A percentile compares a stretch with the other conserved stretches of the same genome.
Evolutionary conservation across 2,888 invertebrate species (phyloP).

Genomic region (Apantesis nais): DNA sequence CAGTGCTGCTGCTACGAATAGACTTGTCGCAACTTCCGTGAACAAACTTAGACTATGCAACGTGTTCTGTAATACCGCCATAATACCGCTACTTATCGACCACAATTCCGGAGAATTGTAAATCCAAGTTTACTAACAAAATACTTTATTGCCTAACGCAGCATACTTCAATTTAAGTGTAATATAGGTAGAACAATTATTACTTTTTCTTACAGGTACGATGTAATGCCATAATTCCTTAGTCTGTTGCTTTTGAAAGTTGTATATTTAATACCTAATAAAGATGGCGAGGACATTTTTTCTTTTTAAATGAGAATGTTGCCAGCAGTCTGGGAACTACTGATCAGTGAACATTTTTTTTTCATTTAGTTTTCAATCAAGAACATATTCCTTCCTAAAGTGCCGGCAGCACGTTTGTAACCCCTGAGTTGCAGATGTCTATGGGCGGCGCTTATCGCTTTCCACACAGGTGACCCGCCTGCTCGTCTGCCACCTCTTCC

Average conservation of each 20-base stretch:
- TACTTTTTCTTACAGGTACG: neutral
- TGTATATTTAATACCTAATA: neutral
- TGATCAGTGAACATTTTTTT: neutral
- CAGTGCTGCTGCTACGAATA: constrained; percentile 2
- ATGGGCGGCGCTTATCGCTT: too few relatives aligned
- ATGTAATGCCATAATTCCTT: neutral
- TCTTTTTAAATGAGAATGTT: neutral
- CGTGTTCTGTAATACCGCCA: constrained; percentile 3
- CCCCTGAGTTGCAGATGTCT: too few relatives aligned
- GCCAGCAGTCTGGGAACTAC: neutral
- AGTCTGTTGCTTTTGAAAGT: neutral
- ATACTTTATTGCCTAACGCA: neutral
- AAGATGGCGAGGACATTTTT: neutral
- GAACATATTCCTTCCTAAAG: too few relatives aligned
- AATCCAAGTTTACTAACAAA: constrained; percentile 14
- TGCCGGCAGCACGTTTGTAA: too few relatives aligned
- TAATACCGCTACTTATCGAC: constrained; percentile 2
- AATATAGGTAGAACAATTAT: neutral
- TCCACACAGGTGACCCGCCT: too few relatives aligned
- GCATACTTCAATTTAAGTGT: neutral
- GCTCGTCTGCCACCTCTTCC: too few relatives aligned
- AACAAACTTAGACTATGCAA: constrained; percentile 2
- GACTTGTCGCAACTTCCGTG: constrained; percentile 9
- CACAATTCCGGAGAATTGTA: constrained; percentile 11
- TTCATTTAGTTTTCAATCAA: neutral